Percentiles rank a stretch among this genome's conserved stretches.
Conservation (phyloP, 2,888 invertebrate genomes). For the Lordiphosa fenestrarum region DNA sequence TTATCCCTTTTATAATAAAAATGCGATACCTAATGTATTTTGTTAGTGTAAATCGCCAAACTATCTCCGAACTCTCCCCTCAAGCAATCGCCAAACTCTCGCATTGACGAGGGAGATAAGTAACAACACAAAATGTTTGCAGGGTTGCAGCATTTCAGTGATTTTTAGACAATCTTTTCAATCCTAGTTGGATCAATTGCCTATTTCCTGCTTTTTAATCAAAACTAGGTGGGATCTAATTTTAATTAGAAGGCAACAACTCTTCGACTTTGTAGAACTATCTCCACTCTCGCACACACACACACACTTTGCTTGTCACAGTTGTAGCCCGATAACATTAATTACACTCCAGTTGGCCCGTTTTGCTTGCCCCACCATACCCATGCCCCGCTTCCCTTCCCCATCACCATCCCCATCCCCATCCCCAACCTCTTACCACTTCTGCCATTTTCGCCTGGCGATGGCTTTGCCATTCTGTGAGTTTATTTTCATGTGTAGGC, state of each 20-base stretch:
- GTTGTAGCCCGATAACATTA: constrained; percentile 44
- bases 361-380: neutral
- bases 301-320: constrained; percentile 23
- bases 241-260: too few relatives aligned
- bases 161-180: too few relatives aligned
- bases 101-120: too few relatives aligned
- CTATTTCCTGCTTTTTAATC: neutral
- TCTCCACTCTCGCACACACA: neutral
- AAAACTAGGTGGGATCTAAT: too few relatives aligned
- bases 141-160: too few relatives aligned
- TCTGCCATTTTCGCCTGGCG: constrained; percentile 25
- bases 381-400: neutral
- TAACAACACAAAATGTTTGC: too few relatives aligned
- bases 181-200: too few relatives aligned
- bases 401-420: neutral
- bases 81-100: too few relatives aligned
- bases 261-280: neutral
- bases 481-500: constrained; percentile 13
- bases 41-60: too few relatives aligned
- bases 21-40: too few relatives aligned
- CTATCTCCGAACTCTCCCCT: too few relatives aligned
- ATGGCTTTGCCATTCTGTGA: constrained; percentile 23
- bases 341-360: constrained; percentile 39
- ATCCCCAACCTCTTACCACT: constrained; percentile 9
- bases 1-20: too few relatives aligned